Percentiles rank a stretch among this genome's conserved stretches.
Conservation (phyloP, 2,113 vertebrate species). For the Thalassoma bifasciatum region DNA sequence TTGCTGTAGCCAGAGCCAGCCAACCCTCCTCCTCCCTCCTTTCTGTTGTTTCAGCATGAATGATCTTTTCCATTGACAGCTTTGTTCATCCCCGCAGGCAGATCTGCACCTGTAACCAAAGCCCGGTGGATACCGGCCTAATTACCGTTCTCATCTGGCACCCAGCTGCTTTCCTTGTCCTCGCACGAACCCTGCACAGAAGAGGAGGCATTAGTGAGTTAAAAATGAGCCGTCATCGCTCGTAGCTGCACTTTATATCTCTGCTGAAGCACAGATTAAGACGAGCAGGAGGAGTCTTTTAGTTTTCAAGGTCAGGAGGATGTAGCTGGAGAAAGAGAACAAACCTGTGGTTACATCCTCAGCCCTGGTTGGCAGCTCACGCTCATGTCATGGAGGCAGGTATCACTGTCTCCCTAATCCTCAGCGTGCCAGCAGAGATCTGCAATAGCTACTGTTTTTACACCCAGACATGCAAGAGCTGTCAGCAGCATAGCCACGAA, state of each 20-base stretch:
- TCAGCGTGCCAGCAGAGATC: conserved; percentile 41
- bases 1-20: conserved; percentile 41
- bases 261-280: not conserved
- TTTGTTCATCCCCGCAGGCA: conserved; percentile 71
- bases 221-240: conserved; percentile 45
- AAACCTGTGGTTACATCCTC: conserved; percentile 23
- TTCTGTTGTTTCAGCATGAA: conserved; percentile 77
- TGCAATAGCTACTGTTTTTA: conserved; percentile 60
- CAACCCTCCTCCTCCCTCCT: conserved; percentile 26
- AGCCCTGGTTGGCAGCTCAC: conserved; percentile 23
- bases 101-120: conserved; percentile 76
- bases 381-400: conserved; percentile 55
- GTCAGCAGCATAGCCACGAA: conserved; percentile 34
- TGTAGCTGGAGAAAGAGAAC: not conserved
- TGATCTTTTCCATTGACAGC: conserved; percentile 77
- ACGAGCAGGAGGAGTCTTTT: not conserved
- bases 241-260: conserved; percentile 12
- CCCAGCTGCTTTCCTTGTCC: conserved; percentile 72
- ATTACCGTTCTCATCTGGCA: conserved; percentile 77
- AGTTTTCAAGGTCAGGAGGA: conserved; percentile 46
- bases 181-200: conserved; percentile 54
- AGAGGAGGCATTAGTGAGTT: conserved; percentile 48
- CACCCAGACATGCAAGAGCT: conserved; percentile 51
- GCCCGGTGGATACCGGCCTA: conserved; percentile 75
- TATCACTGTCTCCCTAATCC: conserved; percentile 66